Evolutionary conservation across 2,113 vertebrate genomes (phyloP).

Genomic region (Indri indri): DNA sequence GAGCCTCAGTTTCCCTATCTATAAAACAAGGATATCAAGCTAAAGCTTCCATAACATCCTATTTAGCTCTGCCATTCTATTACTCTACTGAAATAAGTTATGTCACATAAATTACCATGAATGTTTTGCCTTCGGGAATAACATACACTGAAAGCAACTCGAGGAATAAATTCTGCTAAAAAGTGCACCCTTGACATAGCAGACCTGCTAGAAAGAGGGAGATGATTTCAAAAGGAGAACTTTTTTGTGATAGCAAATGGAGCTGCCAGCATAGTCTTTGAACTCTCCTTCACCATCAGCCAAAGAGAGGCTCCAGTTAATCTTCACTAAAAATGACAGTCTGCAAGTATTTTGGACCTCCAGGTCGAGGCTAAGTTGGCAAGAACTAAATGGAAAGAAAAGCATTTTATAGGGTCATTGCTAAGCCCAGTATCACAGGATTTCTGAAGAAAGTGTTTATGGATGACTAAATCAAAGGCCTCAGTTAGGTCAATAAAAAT

Average conservation of each 20-base stretch:
- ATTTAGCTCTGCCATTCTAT: slow-evolving; percentile 23
- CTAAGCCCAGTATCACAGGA: slow-evolving; percentile 57
- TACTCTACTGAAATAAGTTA: slow-evolving; percentile 19
- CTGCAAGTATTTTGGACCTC: slow-evolving; percentile 57
- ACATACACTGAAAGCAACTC: slow-evolving; percentile 31
- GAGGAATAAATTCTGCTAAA: slow-evolving; percentile 58
- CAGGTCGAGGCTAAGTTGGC: slow-evolving; percentile 64
- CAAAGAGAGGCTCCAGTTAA: slow-evolving; percentile 66
- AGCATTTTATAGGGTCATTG: slow-evolving; percentile 66
- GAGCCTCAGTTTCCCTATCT: neutral
- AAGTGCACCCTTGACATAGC: neutral
- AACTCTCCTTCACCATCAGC: slow-evolving; percentile 75
- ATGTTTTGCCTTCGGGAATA: slow-evolving; percentile 30
- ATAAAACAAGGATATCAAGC: slow-evolving; percentile 40
- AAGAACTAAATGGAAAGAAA: slow-evolving; percentile 72
- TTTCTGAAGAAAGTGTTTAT: slow-evolving; percentile 67
- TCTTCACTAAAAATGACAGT: slow-evolving; percentile 74
- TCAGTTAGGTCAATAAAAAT: slow-evolving; percentile 70
- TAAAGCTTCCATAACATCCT: neutral
- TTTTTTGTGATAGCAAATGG: slow-evolving; percentile 56
- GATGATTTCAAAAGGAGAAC: slow-evolving; percentile 32
- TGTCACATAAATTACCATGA: slow-evolving; percentile 31
- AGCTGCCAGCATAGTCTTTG: slow-evolving; percentile 60
- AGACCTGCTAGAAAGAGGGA: slow-evolving; percentile 15
- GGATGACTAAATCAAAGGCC: slow-evolving; percentile 66